These are phyloP conservation scores for Hydrolagus affinis DNA, from an alignment of 2,113 vertebrate species.

Conservation along the genomic window DNA sequence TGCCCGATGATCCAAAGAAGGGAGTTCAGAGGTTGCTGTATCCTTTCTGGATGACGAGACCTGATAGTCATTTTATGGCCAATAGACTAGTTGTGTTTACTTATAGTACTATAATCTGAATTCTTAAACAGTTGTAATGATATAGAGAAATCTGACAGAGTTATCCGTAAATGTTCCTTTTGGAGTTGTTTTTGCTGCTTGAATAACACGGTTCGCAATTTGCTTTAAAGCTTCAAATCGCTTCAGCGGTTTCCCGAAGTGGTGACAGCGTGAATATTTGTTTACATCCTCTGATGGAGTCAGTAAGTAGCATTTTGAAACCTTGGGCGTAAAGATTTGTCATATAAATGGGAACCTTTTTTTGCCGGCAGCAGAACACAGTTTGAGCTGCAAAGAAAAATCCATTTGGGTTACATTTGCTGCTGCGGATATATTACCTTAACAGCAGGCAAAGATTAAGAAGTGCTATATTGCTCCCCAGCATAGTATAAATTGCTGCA, in stretches of 20 bases:
- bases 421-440: conserved; percentile 51
- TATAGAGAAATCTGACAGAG: conserved; percentile 44
- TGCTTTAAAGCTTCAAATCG: conserved; percentile 30
- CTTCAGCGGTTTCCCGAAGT: conserved; percentile 31
- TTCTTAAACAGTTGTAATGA: conserved; percentile 42
- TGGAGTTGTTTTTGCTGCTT: background rate
- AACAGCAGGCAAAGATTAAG: conserved; percentile 50
- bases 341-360: conserved; percentile 53
- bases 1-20: background rate
- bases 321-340: conserved; percentile 51
- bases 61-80: background rate
- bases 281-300: conserved; percentile 51
- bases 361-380: conserved; percentile 51
- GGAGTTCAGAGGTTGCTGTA: background rate
- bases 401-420: conserved; percentile 57
- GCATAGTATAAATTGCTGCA: conserved; percentile 49
- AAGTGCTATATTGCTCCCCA: conserved; percentile 42
- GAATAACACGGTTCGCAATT: conserved; percentile 32
- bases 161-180: conserved; percentile 28
- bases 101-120: conserved; percentile 49
- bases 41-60: no score
- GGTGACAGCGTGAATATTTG: conserved; percentile 46
- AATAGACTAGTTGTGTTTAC: background rate
- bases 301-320: conserved; percentile 47
- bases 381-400: conserved; percentile 50